A percentile compares a stretch with the other conserved stretches of the same genome.
phyloP scores from a whole-genome alignment of 2,113 vertebrate species.

The Ursus arctos region DNA sequence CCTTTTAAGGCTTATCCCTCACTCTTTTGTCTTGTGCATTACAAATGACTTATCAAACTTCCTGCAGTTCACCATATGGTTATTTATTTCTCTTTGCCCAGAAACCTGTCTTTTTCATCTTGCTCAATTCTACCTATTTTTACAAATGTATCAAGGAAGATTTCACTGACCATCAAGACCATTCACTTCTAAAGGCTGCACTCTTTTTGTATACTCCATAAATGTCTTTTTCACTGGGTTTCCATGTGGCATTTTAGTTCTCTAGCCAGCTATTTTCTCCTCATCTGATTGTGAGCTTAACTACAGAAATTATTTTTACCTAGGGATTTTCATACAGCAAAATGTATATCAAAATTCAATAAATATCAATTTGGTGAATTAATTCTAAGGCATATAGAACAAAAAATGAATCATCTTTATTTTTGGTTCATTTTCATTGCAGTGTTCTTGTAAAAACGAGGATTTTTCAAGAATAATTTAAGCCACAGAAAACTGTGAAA shows the following conservation, averaged over 20 bases:
- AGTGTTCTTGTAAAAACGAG: not conserved
- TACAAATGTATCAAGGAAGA: not conserved
- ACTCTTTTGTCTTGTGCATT: not conserved
- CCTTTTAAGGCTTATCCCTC: not conserved
- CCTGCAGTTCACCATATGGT: not conserved
- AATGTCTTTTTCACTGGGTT: not conserved
- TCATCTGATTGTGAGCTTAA: not conserved
- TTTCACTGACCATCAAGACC: not conserved
- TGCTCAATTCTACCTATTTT: not conserved
- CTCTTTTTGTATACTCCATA: not conserved
- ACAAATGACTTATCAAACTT: not conserved
- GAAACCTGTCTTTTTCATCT: not conserved
- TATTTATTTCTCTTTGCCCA: not conserved
- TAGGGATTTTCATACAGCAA: not conserved
- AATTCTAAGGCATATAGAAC: not conserved
- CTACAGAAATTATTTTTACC: not conserved
- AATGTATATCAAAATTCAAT: not conserved
- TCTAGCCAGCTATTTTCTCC: not conserved
- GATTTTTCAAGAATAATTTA: not conserved
- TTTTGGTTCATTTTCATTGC: not conserved
- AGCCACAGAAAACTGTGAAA: not conserved
- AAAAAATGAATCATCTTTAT: not conserved
- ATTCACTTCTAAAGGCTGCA: not conserved
- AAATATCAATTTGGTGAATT: not conserved
- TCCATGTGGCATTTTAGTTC: not conserved